phyloP scores from a whole-genome alignment of 2,888 invertebrate species.

The Agriopis aurantiaria region DNA sequence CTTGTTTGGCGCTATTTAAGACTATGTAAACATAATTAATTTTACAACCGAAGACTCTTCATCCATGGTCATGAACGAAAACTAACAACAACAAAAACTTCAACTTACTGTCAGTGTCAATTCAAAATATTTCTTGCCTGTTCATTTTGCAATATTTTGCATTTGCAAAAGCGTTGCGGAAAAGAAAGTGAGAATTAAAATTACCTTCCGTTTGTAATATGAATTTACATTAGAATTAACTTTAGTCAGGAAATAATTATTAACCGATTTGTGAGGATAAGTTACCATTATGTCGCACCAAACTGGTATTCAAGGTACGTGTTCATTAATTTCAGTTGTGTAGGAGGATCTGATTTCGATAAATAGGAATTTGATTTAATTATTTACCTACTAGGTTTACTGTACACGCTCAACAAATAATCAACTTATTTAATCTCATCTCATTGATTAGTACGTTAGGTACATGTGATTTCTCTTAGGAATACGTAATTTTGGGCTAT shows the following conservation, averaged over 20 bases:
- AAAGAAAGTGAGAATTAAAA: neutral
- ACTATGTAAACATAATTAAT: no score
- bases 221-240: conserved; percentile 1
- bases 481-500: neutral
- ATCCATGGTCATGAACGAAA: no score
- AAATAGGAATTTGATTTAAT: neutral
- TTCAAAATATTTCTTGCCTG: no score
- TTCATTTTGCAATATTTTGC: no score
- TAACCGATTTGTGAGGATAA: neutral
- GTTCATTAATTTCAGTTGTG: neutral
- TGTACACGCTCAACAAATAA: neutral
- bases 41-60: no score
- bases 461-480: no score
- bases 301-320: conserved; percentile 38
- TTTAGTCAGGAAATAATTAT: neutral
- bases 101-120: no score
- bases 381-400: neutral
- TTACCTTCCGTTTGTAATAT: conserved; percentile 9
- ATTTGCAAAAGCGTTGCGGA: neutral
- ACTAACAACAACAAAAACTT: no score
- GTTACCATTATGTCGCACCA: conserved; percentile 31
- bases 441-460: no score
- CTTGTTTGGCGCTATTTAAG: neutral
- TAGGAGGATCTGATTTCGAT: conserved; percentile 1
- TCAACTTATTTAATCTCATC: neutral